These are phyloP conservation scores for Zalophus californianus DNA, from an alignment of 2,797 vertebrate species.

Conservation along the genomic window DNA sequence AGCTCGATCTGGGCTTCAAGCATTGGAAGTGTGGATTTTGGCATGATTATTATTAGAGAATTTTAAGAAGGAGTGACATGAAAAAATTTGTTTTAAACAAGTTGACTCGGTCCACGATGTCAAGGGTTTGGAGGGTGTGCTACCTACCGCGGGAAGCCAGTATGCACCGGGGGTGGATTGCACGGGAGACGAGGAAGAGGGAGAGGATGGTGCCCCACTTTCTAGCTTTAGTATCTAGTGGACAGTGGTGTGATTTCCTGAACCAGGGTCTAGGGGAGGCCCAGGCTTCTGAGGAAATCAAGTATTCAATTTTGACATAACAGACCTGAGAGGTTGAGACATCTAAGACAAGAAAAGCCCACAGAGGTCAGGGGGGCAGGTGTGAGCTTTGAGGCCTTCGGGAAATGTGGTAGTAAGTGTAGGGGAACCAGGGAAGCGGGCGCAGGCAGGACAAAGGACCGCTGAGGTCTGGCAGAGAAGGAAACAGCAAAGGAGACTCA, in stretches of 20 bases:
- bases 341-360: background rate
- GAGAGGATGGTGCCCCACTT: background rate
- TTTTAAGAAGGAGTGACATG: background rate
- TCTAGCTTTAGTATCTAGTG: too few species aligned
- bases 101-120: background rate
- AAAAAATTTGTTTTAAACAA: background rate
- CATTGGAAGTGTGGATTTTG: background rate
- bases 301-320: background rate
- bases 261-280: background rate
- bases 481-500: background rate
- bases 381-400: background rate
- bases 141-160: background rate
- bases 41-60: background rate
- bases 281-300: background rate
- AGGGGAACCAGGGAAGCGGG: background rate
- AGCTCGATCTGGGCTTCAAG: background rate
- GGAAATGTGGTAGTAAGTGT: background rate
- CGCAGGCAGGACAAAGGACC: background rate
- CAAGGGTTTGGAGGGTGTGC: background rate
- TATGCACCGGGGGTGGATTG: fast-evolving
- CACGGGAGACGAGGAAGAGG: background rate
- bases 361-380: background rate
- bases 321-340: background rate
- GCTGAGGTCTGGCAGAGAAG: background rate
- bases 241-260: background rate